Percentiles rank a stretch among this genome's conserved stretches.
Conservation (phyloP, 2,888 invertebrate species). For the Lasioglossum calceatum region DNA sequence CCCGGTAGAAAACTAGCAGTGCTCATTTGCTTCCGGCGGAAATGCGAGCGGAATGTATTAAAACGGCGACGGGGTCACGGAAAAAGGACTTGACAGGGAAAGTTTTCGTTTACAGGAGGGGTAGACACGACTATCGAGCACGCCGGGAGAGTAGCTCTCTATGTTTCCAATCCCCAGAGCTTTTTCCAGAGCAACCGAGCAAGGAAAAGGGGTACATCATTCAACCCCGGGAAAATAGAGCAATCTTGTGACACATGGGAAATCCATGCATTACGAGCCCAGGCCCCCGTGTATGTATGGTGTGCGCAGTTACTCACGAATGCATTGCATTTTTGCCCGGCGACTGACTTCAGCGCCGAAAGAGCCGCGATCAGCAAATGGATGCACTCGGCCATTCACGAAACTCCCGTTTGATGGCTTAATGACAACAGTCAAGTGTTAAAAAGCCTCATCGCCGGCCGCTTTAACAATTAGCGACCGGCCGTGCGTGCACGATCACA, state of each 20-base stretch:
- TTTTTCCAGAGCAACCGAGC: slow-evolving; percentile 63
- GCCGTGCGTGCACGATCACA: not conserved
- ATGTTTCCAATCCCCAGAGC: slow-evolving; percentile 59
- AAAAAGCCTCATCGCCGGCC: slow-evolving; percentile 27
- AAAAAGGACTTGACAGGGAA: slow-evolving; percentile 29
- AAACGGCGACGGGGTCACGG: slow-evolving; percentile 19
- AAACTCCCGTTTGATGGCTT: slow-evolving; percentile 38
- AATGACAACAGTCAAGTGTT: slow-evolving; percentile 50
- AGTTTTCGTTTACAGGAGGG: slow-evolving; percentile 48
- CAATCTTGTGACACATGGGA: slow-evolving; percentile 69
- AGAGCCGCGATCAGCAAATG: slow-evolving; percentile 56
- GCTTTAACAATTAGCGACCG: slow-evolving; percentile 36
- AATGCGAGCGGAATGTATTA: slow-evolving; percentile 36
- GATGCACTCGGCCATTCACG: slow-evolving; percentile 46
- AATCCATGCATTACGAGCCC: slow-evolving; percentile 64
- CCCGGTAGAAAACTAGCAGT: not conserved
- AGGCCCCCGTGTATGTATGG: not conserved
- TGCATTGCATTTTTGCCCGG: slow-evolving; percentile 57
- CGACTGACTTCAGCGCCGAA: slow-evolving; percentile 30
- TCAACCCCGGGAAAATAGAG: slow-evolving; percentile 64
- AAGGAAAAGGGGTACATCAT: slow-evolving; percentile 65
- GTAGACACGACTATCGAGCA: slow-evolving; percentile 50
- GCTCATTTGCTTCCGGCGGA: slow-evolving; percentile 21
- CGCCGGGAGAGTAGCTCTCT: slow-evolving; percentile 52
- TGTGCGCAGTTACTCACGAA: slow-evolving; percentile 42